Percentiles rank a stretch among this genome's conserved stretches.
These are phyloP conservation scores for Heliothis virescens DNA, from an alignment of 1,140 invertebrate species.

Conservation along the genomic window DNA sequence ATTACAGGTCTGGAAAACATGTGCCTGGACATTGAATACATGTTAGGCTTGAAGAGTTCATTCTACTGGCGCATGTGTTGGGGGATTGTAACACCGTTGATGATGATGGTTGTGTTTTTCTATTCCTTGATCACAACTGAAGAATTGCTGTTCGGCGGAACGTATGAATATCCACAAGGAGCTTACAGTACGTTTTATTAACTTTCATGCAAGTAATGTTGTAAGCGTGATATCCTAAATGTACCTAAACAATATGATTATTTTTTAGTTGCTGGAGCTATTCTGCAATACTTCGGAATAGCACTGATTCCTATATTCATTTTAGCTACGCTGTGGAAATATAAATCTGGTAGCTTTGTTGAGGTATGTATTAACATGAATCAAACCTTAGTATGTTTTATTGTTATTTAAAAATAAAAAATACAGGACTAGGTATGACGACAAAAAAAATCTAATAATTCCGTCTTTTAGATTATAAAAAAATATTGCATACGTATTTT, in stretches of 20 bases:
- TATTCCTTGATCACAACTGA: constrained; percentile 88
- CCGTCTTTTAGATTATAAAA: too few relatives aligned
- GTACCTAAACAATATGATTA: constrained; percentile 39
- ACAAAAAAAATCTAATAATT: too few relatives aligned
- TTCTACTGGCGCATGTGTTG: constrained; percentile 95
- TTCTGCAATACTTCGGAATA: constrained; percentile 72
- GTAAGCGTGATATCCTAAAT: not conserved
- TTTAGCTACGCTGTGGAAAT: constrained; percentile 64
- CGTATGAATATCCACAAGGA: constrained; percentile 69
- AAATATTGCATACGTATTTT: too few relatives aligned
- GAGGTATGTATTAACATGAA: constrained; percentile 58
- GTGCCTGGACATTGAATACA: constrained; percentile 89
- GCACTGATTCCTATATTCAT: constrained; percentile 74
- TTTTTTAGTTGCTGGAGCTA: constrained; percentile 82
- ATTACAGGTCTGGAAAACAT: constrained; percentile 88
- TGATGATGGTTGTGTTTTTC: constrained; percentile 90
- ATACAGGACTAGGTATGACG: too few relatives aligned
- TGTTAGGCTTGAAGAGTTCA: constrained; percentile 90
- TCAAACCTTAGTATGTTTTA: too few relatives aligned
- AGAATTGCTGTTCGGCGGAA: constrained; percentile 82
- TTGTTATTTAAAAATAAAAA: too few relatives aligned
- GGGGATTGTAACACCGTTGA: constrained; percentile 91
- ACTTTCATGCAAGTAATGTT: constrained; percentile 47
- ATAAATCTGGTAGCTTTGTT: constrained; percentile 61
- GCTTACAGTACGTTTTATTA: constrained; percentile 81